These are phyloP conservation scores for Phalacrocorax aristotelis DNA, from an alignment of 2,113 vertebrate species.

Conservation along the genomic window DNA sequence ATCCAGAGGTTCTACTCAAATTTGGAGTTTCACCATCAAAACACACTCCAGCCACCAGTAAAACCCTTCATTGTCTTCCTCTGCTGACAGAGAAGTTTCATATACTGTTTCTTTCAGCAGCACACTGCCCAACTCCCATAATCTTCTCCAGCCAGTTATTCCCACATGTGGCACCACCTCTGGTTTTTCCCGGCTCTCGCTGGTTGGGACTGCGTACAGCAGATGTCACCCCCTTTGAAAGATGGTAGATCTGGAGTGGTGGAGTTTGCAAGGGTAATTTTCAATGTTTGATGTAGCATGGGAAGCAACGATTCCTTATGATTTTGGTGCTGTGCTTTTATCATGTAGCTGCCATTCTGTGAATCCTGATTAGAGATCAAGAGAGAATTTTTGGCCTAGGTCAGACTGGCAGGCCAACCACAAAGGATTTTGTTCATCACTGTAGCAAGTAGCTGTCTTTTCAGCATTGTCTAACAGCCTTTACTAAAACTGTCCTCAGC, in stretches of 20 bases:
- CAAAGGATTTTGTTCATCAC: not conserved
- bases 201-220: not conserved
- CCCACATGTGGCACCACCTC: fast-evolving
- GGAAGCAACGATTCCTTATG: not conserved
- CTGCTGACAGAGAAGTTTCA: not conserved
- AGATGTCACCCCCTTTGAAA: not conserved
- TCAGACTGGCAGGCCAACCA: not conserved
- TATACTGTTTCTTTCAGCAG: not conserved
- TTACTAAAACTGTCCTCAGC: not conserved
- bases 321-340: not conserved
- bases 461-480: not conserved
- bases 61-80: not conserved
- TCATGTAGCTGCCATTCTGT: not conserved
- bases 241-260: not conserved
- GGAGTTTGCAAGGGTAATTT: not conserved
- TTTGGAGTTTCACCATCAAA: not conserved
- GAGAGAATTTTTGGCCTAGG: not conserved
- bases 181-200: not conserved
- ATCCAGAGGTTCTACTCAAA: not conserved
- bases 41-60: not conserved
- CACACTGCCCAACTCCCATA: not conserved
- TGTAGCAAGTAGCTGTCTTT: not conserved
- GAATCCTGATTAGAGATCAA: not conserved
- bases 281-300: not conserved
- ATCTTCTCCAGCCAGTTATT: not conserved